These are phyloP conservation scores for Conus ventricosus DNA, from an alignment of 1,140 invertebrate genomes.

Conservation along the genomic window DNA sequence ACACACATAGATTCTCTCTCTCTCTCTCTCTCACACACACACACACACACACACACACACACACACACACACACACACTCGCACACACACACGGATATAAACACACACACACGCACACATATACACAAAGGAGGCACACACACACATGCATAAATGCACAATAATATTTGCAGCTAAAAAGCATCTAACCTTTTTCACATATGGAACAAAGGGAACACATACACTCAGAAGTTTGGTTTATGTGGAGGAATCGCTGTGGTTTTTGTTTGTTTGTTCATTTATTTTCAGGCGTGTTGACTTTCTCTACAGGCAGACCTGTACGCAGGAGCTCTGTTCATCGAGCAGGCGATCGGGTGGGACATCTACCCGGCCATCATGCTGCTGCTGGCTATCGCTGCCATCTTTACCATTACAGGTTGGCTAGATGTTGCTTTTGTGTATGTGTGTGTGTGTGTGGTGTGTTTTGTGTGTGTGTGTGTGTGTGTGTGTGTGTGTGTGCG, in stretches of 20 bases:
- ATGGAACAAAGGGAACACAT: too few relatives aligned
- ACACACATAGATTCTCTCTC: too few relatives aligned
- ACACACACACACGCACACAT: too few relatives aligned
- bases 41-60: too few relatives aligned
- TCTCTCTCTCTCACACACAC: too few relatives aligned
- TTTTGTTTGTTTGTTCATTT: too few relatives aligned
- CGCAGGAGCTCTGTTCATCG: slow-evolving; percentile 79
- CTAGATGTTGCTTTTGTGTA: background rate
- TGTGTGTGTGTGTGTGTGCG: background rate
- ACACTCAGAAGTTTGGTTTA: too few relatives aligned
- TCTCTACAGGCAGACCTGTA: slow-evolving; percentile 77
- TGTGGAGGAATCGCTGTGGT: too few relatives aligned
- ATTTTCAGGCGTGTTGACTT: background rate
- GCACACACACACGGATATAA: too few relatives aligned
- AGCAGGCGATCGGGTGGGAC: slow-evolving; percentile 75
- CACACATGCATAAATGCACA: background rate
- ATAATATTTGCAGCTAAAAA: too few relatives aligned
- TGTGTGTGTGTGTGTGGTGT: background rate
- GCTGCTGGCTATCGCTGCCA: slow-evolving; percentile 69
- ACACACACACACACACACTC: too few relatives aligned
- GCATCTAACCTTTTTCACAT: too few relatives aligned
- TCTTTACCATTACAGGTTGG: slow-evolving; percentile 77
- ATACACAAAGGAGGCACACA: background rate
- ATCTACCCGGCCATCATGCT: slow-evolving; percentile 73
- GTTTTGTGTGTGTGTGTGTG: background rate